Evolutionary conservation across 30 jellyfish, hydroid and myxozoan species (phyloP), one percentile per base, ranked within the genome.

Genomic region (Aurelia coerulea): DNA sequence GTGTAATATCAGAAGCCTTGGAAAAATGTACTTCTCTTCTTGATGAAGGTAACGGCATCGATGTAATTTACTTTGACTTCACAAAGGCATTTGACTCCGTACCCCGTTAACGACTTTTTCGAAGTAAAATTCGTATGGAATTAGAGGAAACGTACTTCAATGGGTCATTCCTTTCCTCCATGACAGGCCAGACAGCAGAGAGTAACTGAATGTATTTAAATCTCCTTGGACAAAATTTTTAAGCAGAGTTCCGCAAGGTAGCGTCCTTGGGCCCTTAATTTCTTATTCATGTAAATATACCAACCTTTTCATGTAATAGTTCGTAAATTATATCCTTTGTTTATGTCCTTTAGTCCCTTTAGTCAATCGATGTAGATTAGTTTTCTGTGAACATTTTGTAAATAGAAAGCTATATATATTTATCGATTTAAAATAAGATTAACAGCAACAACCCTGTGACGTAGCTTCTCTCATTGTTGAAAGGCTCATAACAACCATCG

Each of bases 231-330:
- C 65, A 53, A 0, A 53, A 11, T 11, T 53, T 53, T 53, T 53
- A 53, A 53, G 65, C 16, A 0, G 65, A 53, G 65, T 53, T 53
- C 65, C 65, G 65, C 65, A 53, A 53, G 65, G 65, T 53, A 0
- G 65, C 65, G 65, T 53, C 65, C 65, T 53, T 53, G 65, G 65
- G 65, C 65, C 65, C 65, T 53, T 53, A 53, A 53, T 53, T 53
- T 53, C 65, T 53, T 53, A 53, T 53, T 53, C 16, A 53, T 53
- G 16, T 53, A 53, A 53, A 53, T 16, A 16, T 9, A 16, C 65
- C 16, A 53, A 11, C 65, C 29, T 23, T 23, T 23, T 23, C 29
- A 23, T 23, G 29, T 23, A 23, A 23, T 23, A 23, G 29, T 23
- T 23, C 29, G 29, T 23, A 23, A 23, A 0, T 23, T 23, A 23